A percentile compares a stretch with the other conserved stretches of the same genome.
Conservation (phyloP, 2,888 invertebrate genomes). For the Hypselothyrea guttata region DNA sequence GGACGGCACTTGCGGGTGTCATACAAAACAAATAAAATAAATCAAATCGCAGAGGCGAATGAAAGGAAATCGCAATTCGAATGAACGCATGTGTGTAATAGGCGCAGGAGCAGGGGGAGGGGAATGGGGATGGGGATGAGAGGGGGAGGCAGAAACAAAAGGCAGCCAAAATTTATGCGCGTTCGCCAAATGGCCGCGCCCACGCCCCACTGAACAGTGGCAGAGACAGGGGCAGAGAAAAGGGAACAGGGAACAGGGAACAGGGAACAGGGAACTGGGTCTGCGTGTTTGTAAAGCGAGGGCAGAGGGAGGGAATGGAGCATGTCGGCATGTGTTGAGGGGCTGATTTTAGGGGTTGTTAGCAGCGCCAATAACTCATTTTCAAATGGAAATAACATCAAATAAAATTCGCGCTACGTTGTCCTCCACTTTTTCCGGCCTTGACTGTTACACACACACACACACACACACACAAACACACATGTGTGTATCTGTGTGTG, state of each 20-base stretch:
- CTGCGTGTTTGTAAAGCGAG: constrained; percentile 13
- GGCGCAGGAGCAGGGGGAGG: neutral
- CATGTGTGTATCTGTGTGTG: constrained; percentile 32
- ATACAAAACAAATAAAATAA: constrained; percentile 81
- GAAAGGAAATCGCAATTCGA: constrained; percentile 67
- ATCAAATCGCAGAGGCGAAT: constrained; percentile 71
- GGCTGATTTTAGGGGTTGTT: constrained; percentile 64
- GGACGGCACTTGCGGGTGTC: constrained; percentile 78
- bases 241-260: constrained; percentile 9
- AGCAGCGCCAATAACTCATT: constrained; percentile 76
- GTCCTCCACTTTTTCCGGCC: constrained; percentile 52
- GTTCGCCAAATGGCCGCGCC: constrained; percentile 51
- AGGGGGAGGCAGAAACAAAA: constrained; percentile 29
- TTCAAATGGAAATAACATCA: constrained; percentile 74
- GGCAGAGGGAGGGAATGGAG: constrained; percentile 18
- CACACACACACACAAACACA: too few relatives aligned
- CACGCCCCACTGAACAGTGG: constrained; percentile 30
- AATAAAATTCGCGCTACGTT: constrained; percentile 74
- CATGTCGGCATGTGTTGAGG: neutral
- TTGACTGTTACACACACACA: constrained; percentile 62
- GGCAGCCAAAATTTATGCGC: constrained; percentile 70
- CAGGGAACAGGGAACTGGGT: constrained; percentile 12
- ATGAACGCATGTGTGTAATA: constrained; percentile 58
- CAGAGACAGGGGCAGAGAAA: neutral
- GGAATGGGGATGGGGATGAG: neutral